phyloP scores from a whole-genome alignment of 2,888 invertebrate genomes.

The Cerastis rubricosa region DNA sequence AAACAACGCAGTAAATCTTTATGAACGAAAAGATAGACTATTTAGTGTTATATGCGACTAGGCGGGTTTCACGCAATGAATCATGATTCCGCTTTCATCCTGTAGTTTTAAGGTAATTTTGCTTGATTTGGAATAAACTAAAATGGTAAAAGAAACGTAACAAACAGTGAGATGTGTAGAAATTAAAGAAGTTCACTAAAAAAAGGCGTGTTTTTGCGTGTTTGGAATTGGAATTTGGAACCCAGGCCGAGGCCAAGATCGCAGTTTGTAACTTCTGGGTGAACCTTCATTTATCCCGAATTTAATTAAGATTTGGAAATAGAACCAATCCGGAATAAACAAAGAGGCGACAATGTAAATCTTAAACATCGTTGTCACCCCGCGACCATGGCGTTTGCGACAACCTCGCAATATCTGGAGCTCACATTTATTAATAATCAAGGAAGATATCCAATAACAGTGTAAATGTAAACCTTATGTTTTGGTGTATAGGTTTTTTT shows the following conservation, averaged over 20 bases:
- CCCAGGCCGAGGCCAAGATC: background rate
- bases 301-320: no score
- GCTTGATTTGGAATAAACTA: background rate
- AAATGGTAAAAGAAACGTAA: background rate
- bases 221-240: background rate
- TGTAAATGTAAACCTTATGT: background rate
- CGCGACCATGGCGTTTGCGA: no score
- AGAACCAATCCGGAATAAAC: background rate
- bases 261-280: background rate
- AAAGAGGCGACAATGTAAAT: background rate
- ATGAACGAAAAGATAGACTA: background rate
- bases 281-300: background rate
- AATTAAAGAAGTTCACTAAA: background rate
- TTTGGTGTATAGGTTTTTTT: background rate
- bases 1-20: constrained; percentile 15
- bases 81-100: constrained; percentile 4
- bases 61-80: background rate
- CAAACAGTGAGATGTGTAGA: background rate
- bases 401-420: no score
- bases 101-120: background rate
- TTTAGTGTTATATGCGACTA: constrained; percentile 9
- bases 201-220: constrained; percentile 2
- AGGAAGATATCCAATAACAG: no score
- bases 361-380: no score
- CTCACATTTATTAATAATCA: no score